phyloP scores from a whole-genome alignment of 2,113 vertebrate genomes.

The Aspiorhynchus laticeps region DNA sequence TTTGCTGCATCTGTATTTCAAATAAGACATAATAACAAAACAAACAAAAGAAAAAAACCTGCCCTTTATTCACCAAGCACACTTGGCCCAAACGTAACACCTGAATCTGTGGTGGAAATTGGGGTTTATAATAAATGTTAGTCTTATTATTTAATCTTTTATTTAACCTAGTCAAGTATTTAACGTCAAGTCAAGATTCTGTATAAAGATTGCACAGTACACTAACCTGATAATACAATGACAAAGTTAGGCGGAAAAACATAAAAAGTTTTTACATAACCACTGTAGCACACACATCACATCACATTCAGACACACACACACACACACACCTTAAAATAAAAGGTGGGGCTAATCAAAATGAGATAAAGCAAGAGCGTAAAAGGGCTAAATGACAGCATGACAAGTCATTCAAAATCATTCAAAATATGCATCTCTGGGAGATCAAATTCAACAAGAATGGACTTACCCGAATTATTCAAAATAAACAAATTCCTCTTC shows the following conservation, averaged over 20 bases:
- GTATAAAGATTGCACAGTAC: not conserved
- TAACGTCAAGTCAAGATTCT: not conserved
- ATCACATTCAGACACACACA: not conserved
- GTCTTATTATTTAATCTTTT: not conserved
- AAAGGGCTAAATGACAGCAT: conserved; percentile 6
- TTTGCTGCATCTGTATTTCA: conserved; percentile 98
- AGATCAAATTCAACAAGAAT: not conserved
- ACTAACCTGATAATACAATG: not conserved
- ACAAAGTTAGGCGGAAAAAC: not conserved
- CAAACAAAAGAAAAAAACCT: conserved; percentile 81
- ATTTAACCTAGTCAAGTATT: not conserved
- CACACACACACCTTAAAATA: not conserved
- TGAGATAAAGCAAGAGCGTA: not conserved
- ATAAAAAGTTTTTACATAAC: not conserved
- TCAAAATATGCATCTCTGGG: not conserved
- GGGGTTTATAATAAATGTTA: no score
- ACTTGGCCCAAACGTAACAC: conserved; percentile 5
- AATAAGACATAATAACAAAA: conserved; percentile 84
- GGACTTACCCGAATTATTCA: conserved; percentile 84
- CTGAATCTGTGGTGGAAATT: not conserved
- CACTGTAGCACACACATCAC: not conserved
- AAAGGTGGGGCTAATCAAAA: conserved; percentile 13
- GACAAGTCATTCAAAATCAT: not conserved
- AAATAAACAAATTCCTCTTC: conserved; percentile 88
- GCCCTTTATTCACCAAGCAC: conserved; percentile 85